A percentile compares a stretch with the other conserved stretches of the same genome.
These are phyloP conservation scores for Macrobrachium rosenbergii DNA, from an alignment of 1,140 invertebrate species.

Conservation along the genomic window DNA sequence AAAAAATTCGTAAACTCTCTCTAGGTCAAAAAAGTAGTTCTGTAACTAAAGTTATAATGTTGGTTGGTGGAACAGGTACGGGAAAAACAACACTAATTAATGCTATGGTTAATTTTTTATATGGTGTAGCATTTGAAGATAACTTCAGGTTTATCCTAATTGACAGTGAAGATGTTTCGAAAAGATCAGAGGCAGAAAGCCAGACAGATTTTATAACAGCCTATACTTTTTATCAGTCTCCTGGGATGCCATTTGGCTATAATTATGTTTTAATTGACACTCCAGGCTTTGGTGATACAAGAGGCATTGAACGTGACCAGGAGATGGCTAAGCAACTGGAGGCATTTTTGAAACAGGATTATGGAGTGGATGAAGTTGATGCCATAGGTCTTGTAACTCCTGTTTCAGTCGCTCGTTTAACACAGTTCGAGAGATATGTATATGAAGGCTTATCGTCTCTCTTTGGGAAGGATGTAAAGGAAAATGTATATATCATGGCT, in stretches of 20 bases:
- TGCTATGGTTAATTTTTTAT: conserved; percentile 40
- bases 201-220: conserved; percentile 47
- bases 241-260: conserved; percentile 43
- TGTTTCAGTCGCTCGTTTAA: background rate
- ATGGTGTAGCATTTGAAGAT: conserved; percentile 30
- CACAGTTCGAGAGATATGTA: conserved; percentile 15
- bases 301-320: conserved; percentile 25
- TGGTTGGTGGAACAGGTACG: conserved; percentile 30
- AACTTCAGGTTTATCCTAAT: conserved; percentile 33
- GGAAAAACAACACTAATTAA: conserved; percentile 42
- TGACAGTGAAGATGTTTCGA: conserved; percentile 14
- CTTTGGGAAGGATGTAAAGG: conserved; percentile 8
- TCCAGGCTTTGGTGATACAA: conserved; percentile 42
- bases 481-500: conserved; percentile 26
- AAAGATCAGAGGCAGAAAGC: conserved; percentile 32
- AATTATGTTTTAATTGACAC: conserved; percentile 39
- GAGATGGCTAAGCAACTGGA: background rate
- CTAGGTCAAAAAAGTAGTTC: conserved; percentile 5
- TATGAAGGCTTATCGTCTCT: conserved; percentile 3
- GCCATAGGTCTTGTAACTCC: conserved; percentile 17
- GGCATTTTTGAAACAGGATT: conserved; percentile 1
- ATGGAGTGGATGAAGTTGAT: conserved; percentile 5
- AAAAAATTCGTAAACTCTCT: conserved; percentile 31
- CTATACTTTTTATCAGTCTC: conserved; percentile 16
- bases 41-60: conserved; percentile 32